Percentiles rank a stretch among this genome's conserved stretches.
Conservation (phyloP, 2,113 vertebrate species). For the Rhineura floridana region DNA sequence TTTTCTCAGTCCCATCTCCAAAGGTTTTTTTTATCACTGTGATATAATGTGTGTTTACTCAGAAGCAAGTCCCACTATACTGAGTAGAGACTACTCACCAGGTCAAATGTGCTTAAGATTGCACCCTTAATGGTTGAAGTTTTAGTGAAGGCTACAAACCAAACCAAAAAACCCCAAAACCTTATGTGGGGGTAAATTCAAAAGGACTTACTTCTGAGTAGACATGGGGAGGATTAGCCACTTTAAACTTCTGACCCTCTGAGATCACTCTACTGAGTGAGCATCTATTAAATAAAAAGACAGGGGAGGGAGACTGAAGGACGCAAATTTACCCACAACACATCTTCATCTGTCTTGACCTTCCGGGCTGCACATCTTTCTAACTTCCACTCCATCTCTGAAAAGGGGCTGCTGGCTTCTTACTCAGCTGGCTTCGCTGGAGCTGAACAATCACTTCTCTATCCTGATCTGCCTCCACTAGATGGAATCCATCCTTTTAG, state of each 20-base stretch:
- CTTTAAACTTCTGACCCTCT: no score
- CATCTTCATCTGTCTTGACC: slow-evolving; percentile 41
- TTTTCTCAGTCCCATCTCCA: neutral
- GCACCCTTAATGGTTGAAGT: neutral
- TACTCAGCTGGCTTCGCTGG: neutral
- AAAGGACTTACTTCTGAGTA: no score
- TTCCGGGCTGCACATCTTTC: slow-evolving; percentile 24
- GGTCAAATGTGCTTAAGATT: neutral
- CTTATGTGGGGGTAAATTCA: no score
- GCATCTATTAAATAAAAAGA: neutral
- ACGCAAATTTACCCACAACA: slow-evolving; percentile 60
- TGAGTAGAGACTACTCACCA: neutral
- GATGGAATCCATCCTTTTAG: neutral
- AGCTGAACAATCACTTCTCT: neutral
- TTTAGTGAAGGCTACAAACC: neutral
- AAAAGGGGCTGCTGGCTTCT: no score
- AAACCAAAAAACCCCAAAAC: no score
- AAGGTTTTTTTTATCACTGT: neutral
- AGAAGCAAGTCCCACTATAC: neutral
- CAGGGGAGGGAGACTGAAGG: neutral
- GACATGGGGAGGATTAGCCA: no score
- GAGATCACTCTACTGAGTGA: neutral
- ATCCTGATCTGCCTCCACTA: neutral
- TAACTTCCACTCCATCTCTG: slow-evolving; percentile 39
- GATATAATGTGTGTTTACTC: neutral